A percentile compares a stretch with the other conserved stretches of the same genome.
These are phyloP conservation scores for Leptobrachium ailaonicum DNA, from an alignment of 2,113 vertebrate genomes.

Conservation along the genomic window DNA sequence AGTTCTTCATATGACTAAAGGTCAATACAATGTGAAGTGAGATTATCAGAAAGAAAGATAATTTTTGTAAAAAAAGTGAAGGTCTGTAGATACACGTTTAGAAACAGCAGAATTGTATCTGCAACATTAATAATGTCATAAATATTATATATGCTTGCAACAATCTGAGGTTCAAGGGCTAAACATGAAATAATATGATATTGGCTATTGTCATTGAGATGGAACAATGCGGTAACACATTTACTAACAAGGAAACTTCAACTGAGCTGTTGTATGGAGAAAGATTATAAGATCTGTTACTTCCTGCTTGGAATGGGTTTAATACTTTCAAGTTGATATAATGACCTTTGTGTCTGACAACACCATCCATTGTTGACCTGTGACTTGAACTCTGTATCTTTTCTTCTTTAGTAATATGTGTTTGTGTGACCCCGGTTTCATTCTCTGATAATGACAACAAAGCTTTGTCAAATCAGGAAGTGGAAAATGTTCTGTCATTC, in stretches of 20 bases:
- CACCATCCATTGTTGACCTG: slow-evolving; percentile 63
- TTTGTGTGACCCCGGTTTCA: slow-evolving; percentile 19
- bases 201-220: not conserved
- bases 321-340: slow-evolving; percentile 61
- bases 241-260: slow-evolving; percentile 44
- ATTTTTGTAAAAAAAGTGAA: too few relatives aligned
- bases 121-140: too few relatives aligned
- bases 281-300: slow-evolving; percentile 57
- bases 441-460: slow-evolving; percentile 19
- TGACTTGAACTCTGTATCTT: slow-evolving; percentile 59
- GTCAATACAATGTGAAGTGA: not conserved
- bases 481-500: slow-evolving; percentile 32
- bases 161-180: not conserved
- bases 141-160: too few relatives aligned
- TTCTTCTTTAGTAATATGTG: slow-evolving; percentile 53
- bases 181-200: not conserved
- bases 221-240: not conserved
- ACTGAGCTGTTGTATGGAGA: slow-evolving; percentile 41
- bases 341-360: slow-evolving; percentile 62
- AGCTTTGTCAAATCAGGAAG: slow-evolving; percentile 24
- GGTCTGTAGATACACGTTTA: too few relatives aligned
- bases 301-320: slow-evolving; percentile 53
- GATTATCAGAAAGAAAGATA: not conserved
- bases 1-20: not conserved
- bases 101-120: too few relatives aligned